Conservation (phyloP, 2,113 vertebrate genomes). For the Thunnus thynnus region DNA sequence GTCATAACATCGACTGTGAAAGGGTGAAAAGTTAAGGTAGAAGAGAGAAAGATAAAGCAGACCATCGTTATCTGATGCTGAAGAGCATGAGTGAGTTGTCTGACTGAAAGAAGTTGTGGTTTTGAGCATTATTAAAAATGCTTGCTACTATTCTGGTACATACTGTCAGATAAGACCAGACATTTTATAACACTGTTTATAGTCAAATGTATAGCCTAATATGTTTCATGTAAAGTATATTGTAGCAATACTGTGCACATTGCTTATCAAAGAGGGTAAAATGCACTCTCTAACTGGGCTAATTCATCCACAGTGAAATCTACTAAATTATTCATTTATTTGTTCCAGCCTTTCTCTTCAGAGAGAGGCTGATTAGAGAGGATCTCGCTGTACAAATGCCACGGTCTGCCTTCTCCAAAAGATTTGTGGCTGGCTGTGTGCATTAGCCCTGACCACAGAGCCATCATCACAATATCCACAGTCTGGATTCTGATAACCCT, state of each 20-base stretch:
- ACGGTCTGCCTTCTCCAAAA: conserved; percentile 20
- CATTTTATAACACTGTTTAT: conserved; percentile 4
- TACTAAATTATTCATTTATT: conserved; percentile 73
- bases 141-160: neutral
- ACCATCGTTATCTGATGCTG: no score
- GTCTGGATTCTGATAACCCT: conserved; percentile 24
- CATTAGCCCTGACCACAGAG: conserved; percentile 62
- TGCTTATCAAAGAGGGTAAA: conserved; percentile 39
- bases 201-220: conserved; percentile 5
- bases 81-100: neutral
- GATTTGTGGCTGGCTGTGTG: conserved; percentile 43
- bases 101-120: neutral
- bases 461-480: conserved; percentile 26
- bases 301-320: conserved; percentile 63
- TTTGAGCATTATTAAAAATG: neutral
- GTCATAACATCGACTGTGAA: neutral
- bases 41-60: no score
- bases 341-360: conserved; percentile 54
- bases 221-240: conserved; percentile 6
- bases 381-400: conserved; percentile 23
- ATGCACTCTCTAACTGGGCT: conserved; percentile 55
- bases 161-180: neutral
- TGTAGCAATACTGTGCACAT: conserved; percentile 12
- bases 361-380: conserved; percentile 52
- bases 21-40: neutral